Percentiles rank a stretch among this genome's conserved stretches.
These are phyloP conservation scores for Pachydiplax longipennis DNA, from an alignment of 2,888 invertebrate species.

Conservation along the genomic window DNA sequence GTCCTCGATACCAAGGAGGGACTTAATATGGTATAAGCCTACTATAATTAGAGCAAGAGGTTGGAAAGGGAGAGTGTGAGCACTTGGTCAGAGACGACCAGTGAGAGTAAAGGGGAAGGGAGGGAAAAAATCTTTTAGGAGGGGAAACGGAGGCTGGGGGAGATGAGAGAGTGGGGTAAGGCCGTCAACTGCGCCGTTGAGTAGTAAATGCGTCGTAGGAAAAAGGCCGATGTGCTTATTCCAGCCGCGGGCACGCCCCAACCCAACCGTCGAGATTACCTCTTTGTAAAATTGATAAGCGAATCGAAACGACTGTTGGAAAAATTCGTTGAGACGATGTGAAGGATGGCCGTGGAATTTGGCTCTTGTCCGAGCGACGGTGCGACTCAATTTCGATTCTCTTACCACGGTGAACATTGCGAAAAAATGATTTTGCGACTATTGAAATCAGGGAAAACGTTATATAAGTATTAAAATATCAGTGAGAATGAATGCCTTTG, in stretches of 20 bases:
- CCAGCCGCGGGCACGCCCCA: background rate
- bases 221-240: conserved; percentile 7
- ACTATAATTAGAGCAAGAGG: background rate
- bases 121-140: background rate
- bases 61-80: background rate
- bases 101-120: background rate
- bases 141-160: background rate
- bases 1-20: background rate
- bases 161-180: background rate
- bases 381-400: too few relatives aligned
- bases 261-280: background rate
- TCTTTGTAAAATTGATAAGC: too few relatives aligned
- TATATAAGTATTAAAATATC: too few relatives aligned
- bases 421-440: too few relatives aligned
- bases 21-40: background rate
- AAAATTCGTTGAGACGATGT: too few relatives aligned
- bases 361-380: too few relatives aligned
- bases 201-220: conserved; percentile 24
- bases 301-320: too few relatives aligned
- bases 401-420: too few relatives aligned
- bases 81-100: background rate
- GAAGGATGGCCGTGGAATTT: too few relatives aligned
- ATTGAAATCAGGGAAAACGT: too few relatives aligned
- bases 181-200: conserved; percentile 24
- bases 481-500: too few relatives aligned